Evolutionary conservation across 2,888 invertebrate species (phyloP).

Genomic region (Danaus chrysippus): DNA sequence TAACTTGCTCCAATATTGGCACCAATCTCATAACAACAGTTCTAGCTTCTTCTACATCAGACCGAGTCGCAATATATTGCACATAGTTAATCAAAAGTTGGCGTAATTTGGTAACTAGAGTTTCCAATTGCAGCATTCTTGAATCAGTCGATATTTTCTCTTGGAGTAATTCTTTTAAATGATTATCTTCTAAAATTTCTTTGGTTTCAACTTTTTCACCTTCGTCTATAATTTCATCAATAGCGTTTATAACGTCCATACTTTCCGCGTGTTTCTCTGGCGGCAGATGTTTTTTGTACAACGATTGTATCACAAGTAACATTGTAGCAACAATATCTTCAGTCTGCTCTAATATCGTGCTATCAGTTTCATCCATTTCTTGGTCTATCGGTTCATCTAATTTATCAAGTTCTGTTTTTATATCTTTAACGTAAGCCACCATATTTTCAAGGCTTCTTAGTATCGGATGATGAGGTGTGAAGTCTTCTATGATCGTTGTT

Average conservation of each 20-base stretch:
- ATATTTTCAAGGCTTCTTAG: constrained; percentile 52
- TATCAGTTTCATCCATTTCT: constrained; percentile 43
- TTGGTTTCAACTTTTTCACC: constrained; percentile 64
- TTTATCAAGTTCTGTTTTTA: constrained; percentile 41
- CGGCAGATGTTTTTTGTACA: constrained; percentile 67
- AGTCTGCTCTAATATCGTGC: constrained; percentile 44
- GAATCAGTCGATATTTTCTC: constrained; percentile 82
- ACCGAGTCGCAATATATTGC: constrained; percentile 53
- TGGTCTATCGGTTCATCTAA: constrained; percentile 45
- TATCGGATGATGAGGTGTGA: constrained; percentile 53
- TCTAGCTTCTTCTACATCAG: constrained; percentile 44
- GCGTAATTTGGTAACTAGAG: constrained; percentile 59
- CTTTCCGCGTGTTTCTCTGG: constrained; percentile 42
- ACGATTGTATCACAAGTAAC: constrained; percentile 55
- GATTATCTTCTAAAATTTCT: constrained; percentile 79
- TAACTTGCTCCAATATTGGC: constrained; percentile 88
- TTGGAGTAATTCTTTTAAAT: constrained; percentile 83
- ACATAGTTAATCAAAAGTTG: constrained; percentile 63
- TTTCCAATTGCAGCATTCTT: constrained; percentile 76
- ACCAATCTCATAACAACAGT: constrained; percentile 68
- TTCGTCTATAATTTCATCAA: constrained; percentile 59
- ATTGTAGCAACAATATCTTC: constrained; percentile 63
- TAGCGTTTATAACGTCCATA: constrained; percentile 55
- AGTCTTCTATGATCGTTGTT: constrained; percentile 36
- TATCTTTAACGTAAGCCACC: constrained; percentile 47